Evolutionary conservation across 2,888 invertebrate genomes (phyloP), one percentile per base, ranked within the genome.

Genomic region (Muschampia plurimacula): DNA sequence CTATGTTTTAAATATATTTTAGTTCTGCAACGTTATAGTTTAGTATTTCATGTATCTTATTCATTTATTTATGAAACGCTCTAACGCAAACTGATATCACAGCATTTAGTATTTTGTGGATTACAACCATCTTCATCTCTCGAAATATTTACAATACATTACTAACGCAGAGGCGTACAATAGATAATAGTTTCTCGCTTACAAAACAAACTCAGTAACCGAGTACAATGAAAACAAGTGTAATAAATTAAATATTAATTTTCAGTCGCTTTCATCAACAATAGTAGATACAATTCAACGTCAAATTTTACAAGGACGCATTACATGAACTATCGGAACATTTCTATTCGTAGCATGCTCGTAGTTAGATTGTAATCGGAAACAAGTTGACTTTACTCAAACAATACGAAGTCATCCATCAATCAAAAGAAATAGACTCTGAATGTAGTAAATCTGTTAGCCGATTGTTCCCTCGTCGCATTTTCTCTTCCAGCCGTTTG

Each of bases 71-170:
- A 68, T 68, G 77, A 73, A 79, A 74, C 63, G 4, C 74, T 84
- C 86, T 87, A 89, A 88, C 85, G 83, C 88, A 86, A 91, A 92
- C 91, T 89, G 90, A 92, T 93, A 93, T 93, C 93, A 93, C 93
- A 93, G 93, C 92, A 90, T 90, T 92, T 91, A 89, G 85, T 89
- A 89, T 80, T 86, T 85, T 85, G 85, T 88, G 87, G 79, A 81
- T 82, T 80, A 82, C 82, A 86, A 87, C 86, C 87, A 79, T 84
- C 81, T 82, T 77, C 73, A 69, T 78, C 74, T 78, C 76, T 82
- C 83, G 82, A 83, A 84, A 84, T 87, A 83, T 85, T 83, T 83
- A 82, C 81, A 82, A 57, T 67, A 72, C 67, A 63, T 64, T 75
- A 59, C 71, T 68, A 75, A 75, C 44, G 70, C 64, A 62, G 62